Conservation (phyloP, 2,888 invertebrate species). For the Parasteatoda lunata region DNA sequence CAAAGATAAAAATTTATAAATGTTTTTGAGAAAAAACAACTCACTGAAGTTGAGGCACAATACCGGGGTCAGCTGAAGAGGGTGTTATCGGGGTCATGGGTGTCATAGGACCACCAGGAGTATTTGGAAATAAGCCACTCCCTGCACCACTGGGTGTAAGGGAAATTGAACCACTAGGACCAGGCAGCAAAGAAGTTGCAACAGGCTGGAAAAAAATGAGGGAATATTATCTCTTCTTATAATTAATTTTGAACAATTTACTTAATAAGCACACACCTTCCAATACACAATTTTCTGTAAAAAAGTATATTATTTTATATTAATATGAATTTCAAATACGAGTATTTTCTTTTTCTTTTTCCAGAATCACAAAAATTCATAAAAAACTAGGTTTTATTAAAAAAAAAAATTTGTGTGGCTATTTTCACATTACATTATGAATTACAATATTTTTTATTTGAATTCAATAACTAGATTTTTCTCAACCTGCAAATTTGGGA, state of each 20-base stretch:
- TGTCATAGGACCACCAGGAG: constrained; percentile 69
- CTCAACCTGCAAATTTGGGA: too few species aligned
- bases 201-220: constrained; percentile 21
- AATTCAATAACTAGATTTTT: too few species aligned
- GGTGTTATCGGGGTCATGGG: constrained; percentile 86
- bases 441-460: too few species aligned
- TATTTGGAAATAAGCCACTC: constrained; percentile 44
- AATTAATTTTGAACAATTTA: background rate
- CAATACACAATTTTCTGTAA: background rate
- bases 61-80: constrained; percentile 91
- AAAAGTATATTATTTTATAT: background rate
- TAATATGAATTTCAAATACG: too few species aligned
- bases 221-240: background rate
- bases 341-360: too few species aligned
- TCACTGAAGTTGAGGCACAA: constrained; percentile 93
- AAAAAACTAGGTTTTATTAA: too few species aligned
- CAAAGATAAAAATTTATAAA: too few species aligned
- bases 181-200: constrained; percentile 21
- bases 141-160: constrained; percentile 31
- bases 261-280: background rate
- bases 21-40: constrained; percentile 54
- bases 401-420: too few species aligned
- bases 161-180: constrained; percentile 12
- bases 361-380: too few species aligned
- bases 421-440: too few species aligned